A percentile compares a stretch with the other conserved stretches of the same genome.
Evolutionary conservation across 2,797 vertebrate species (phyloP).

Genomic region (Tapera naevia): DNA sequence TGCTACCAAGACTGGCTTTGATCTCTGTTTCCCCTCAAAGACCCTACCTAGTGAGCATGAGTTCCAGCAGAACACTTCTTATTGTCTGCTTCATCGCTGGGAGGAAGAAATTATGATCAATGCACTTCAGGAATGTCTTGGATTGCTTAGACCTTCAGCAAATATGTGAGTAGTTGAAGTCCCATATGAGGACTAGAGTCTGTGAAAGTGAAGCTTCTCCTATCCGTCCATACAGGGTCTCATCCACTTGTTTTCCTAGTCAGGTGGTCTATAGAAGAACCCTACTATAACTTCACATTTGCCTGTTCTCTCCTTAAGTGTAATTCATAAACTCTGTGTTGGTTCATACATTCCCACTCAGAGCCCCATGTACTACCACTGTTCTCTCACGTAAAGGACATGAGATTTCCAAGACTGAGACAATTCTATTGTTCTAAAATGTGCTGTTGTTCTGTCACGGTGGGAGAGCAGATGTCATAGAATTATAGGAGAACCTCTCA

Average conservation of each 20-base stretch:
- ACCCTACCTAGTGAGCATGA: background rate
- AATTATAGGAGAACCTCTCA: background rate
- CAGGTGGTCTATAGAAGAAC: background rate
- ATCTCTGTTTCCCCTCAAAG: background rate
- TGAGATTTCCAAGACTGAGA: background rate
- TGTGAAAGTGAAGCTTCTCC: background rate
- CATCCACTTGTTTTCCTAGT: background rate
- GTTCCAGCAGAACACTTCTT: background rate
- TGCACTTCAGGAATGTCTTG: background rate
- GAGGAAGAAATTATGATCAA: background rate
- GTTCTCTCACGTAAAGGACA: background rate
- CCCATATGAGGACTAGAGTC: background rate
- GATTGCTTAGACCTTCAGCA: background rate
- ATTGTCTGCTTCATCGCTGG: background rate
- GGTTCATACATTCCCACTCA: background rate
- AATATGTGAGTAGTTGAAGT: background rate
- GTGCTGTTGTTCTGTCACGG: background rate
- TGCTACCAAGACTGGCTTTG: background rate
- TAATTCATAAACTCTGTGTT: background rate
- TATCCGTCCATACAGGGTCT: background rate
- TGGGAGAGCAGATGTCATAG: background rate
- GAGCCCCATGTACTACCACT: background rate
- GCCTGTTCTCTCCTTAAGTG: background rate
- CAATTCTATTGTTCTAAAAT: background rate
- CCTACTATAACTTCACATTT: no score